A percentile compares a stretch with the other conserved stretches of the same genome.
Conservation (phyloP, 2,888 invertebrate genomes). For the Pammene aurita region DNA sequence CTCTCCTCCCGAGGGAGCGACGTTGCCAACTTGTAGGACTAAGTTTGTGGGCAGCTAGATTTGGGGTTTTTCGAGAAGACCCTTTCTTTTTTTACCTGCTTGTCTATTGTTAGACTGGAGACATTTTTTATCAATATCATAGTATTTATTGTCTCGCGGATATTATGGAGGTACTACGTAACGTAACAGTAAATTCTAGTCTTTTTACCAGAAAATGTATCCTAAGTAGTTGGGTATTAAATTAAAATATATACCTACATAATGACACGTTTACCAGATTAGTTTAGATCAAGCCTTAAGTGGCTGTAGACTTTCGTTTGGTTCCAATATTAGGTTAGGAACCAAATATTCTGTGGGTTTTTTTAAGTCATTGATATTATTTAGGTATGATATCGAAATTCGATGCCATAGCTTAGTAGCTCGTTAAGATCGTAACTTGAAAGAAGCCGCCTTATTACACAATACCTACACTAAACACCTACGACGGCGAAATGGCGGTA, state of each 20-base stretch:
- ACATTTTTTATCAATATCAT: conserved; percentile 17
- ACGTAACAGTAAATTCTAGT: not conserved
- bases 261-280: too few relatives aligned
- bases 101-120: conserved; percentile 52
- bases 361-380: too few relatives aligned
- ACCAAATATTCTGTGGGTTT: too few relatives aligned
- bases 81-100: conserved; percentile 67
- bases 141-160: not conserved
- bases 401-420: too few relatives aligned
- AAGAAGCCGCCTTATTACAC: not conserved
- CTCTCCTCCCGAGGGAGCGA: conserved; percentile 55
- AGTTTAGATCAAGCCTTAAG: too few relatives aligned
- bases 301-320: too few relatives aligned
- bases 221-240: too few relatives aligned
- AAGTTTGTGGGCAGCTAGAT: conserved; percentile 58
- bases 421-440: not conserved
- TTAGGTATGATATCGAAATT: too few relatives aligned
- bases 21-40: conserved; percentile 66
- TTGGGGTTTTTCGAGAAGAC: conserved; percentile 50
- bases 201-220: not conserved
- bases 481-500: not conserved
- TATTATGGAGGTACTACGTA: not conserved
- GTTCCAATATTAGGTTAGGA: too few relatives aligned
- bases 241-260: too few relatives aligned
- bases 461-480: not conserved